Evolutionary conservation across 2,797 vertebrate species (phyloP).

Genomic region (Psittacula derbiana): DNA sequence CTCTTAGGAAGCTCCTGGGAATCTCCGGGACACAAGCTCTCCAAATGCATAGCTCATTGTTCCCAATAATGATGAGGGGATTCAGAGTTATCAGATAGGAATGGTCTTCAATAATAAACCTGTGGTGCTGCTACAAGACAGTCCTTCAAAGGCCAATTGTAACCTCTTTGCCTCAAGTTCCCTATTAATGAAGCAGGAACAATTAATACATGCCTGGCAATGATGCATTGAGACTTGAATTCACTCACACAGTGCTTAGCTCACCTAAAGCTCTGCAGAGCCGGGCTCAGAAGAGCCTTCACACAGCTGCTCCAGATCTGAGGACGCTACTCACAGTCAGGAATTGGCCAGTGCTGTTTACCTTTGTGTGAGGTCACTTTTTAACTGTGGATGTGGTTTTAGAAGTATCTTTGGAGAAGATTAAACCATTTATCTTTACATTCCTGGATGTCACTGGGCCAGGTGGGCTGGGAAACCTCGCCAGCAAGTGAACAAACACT

Average conservation of each 20-base stretch:
- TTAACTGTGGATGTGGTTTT: conserved; percentile 21
- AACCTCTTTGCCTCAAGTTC: background rate
- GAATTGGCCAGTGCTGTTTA: background rate
- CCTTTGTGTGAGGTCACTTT: conserved; percentile 37
- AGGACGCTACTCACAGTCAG: background rate
- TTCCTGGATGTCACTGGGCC: conserved; percentile 24
- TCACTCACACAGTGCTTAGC: background rate
- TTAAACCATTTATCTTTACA: conserved; percentile 25
- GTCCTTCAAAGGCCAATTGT: background rate
- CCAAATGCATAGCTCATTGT: background rate
- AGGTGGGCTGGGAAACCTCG: conserved; percentile 34
- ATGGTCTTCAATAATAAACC: fast-evolving
- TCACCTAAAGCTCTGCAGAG: background rate
- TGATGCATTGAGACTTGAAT: background rate
- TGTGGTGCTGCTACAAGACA: background rate
- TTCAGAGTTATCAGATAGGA: background rate
- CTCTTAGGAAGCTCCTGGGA: background rate
- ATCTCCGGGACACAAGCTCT: background rate
- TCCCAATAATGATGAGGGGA: background rate
- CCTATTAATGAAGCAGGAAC: background rate
- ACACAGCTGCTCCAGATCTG: background rate
- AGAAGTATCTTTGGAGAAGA: background rate
- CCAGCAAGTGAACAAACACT: conserved; percentile 30
- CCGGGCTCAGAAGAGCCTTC: background rate
- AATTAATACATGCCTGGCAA: background rate